A percentile compares a stretch with the other conserved stretches of the same genome.
These are phyloP conservation scores for Incurvaria masculella DNA, from an alignment of 2,888 invertebrate species.

Conservation along the genomic window DNA sequence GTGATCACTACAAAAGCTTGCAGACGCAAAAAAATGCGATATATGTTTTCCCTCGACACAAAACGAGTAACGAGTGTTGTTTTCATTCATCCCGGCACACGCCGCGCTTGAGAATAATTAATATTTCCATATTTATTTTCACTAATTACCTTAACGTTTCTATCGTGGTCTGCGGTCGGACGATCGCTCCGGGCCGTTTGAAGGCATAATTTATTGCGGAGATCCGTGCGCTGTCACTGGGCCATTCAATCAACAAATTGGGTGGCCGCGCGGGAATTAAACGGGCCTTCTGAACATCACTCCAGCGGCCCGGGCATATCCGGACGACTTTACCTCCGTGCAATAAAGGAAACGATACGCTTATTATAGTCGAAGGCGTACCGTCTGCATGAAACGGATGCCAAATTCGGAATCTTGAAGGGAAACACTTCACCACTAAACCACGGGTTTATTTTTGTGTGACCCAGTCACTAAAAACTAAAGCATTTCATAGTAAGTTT, in stretches of 20 bases:
- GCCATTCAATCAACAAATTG: neutral
- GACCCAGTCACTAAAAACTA: too few species aligned
- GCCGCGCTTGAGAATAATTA: neutral
- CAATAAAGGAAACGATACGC: neutral
- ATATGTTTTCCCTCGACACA: too few species aligned
- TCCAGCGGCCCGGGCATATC: neutral
- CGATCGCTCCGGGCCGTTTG: neutral
- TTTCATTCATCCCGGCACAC: too few species aligned
- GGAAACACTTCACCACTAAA: too few species aligned
- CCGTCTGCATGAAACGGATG: neutral
- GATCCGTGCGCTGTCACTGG: neutral
- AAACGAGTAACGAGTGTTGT: too few species aligned
- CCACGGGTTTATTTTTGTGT: too few species aligned
- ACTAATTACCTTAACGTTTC: neutral
- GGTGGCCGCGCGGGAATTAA: neutral
- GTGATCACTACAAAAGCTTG: too few species aligned
- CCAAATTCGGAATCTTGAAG: too few species aligned
- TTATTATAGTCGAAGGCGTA: neutral
- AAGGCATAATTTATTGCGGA: neutral
- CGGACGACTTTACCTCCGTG: neutral
- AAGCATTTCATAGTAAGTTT: too few species aligned
- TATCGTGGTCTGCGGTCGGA: neutral
- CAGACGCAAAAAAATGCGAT: too few species aligned
- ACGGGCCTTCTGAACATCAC: neutral
- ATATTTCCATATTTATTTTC: neutral